These are phyloP conservation scores for Chelon auratus DNA, from an alignment of 2,797 vertebrate species.

Conservation along the genomic window DNA sequence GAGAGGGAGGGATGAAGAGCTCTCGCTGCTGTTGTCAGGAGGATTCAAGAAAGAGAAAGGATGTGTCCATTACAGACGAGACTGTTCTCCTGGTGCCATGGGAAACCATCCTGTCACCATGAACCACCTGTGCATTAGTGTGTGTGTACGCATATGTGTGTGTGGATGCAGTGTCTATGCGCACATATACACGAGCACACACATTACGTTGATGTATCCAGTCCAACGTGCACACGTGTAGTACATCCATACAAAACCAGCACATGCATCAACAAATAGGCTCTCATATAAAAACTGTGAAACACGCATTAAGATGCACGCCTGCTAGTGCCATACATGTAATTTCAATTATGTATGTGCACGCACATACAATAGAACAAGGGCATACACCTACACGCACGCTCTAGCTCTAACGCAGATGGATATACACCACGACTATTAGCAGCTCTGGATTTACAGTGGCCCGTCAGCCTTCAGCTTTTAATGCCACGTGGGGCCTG, in stretches of 20 bases:
- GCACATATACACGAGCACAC: constrained; percentile 2
- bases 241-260: neutral
- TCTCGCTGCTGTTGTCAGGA: constrained; percentile 68
- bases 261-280: neutral
- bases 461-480: constrained; percentile 79
- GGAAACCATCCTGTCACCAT: constrained; percentile 67
- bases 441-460: constrained; percentile 81
- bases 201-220: neutral
- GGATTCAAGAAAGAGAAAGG: constrained; percentile 68
- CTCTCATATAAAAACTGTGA: neutral
- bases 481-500: constrained; percentile 82
- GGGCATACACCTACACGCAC: constrained; percentile 16
- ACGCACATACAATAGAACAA: constrained; percentile 25
- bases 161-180: neutral
- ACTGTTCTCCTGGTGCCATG: constrained; percentile 62
- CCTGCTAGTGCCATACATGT: neutral
- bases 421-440: constrained; percentile 77
- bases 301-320: constrained; percentile 22
- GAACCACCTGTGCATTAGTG: constrained; percentile 62
- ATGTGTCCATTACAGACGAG: constrained; percentile 76
- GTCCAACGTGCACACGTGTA: neutral
- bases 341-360: constrained; percentile 9
- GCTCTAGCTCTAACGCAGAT: constrained; percentile 65
- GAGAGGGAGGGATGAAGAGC: constrained; percentile 59
- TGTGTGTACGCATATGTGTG: constrained; percentile 7